Conservation (phyloP, 23 tunicate species). For the Pegea sp. region DNA sequence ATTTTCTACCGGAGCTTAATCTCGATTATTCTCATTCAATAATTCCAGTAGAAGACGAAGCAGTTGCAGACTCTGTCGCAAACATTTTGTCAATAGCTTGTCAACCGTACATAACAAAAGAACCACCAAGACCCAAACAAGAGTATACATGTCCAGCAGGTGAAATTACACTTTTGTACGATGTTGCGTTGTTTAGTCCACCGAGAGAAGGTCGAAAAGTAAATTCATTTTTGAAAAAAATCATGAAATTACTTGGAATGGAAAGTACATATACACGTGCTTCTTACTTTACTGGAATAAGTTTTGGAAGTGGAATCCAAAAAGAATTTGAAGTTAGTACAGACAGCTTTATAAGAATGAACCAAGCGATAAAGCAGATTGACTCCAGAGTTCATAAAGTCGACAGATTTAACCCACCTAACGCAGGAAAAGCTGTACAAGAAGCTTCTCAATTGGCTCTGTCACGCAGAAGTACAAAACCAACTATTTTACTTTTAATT, state of each 20-base stretch:
- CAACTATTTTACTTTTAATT: conserved; percentile 9
- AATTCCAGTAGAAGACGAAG: background rate
- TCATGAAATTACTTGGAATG: background rate
- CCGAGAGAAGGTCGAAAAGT: background rate
- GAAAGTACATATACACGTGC: background rate
- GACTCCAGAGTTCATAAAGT: conserved; percentile 1
- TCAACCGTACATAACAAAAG: background rate
- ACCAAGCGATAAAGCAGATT: conserved; percentile 1
- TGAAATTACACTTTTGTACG: conserved; percentile 9
- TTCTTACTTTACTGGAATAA: conserved; percentile 14
- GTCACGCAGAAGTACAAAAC: background rate
- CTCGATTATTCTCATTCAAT: background rate
- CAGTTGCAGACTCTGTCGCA: background rate
- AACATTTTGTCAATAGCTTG: background rate
- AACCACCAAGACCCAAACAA: conserved; percentile 4
- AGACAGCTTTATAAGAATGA: background rate
- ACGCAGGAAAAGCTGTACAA: conserved; percentile 27
- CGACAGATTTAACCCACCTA: conserved; percentile 4
- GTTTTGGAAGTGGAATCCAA: conserved; percentile 7
- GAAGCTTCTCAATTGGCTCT: conserved; percentile 6
- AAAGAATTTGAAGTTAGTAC: conserved; percentile 6
- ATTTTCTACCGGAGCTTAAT: background rate
- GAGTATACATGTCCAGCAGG: conserved; percentile 5
- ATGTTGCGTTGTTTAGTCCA: conserved; percentile 3
- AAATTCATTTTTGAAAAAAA: conserved; percentile 4